Percentiles rank a stretch among this genome's conserved stretches.
phyloP scores from a whole-genome alignment of 2,113 vertebrate species.

The Leptobrachium leishanense region DNA sequence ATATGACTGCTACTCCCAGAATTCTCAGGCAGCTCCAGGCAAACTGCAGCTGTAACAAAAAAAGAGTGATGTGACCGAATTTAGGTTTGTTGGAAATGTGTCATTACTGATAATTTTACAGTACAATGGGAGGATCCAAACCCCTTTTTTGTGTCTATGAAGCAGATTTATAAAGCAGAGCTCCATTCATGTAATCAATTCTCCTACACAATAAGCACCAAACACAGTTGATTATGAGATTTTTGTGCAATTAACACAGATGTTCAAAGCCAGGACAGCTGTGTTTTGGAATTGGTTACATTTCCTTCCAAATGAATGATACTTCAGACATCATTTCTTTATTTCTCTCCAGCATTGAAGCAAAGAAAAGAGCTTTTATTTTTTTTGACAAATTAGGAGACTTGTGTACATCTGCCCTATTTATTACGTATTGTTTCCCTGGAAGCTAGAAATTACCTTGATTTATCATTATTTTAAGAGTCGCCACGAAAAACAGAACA shows the following conservation, averaged over 20 bases:
- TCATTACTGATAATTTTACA: too few relatives aligned
- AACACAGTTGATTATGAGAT: conserved; percentile 3
- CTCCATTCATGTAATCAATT: background rate
- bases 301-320: background rate
- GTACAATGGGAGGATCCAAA: too few relatives aligned
- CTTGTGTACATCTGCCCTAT: conserved; percentile 20
- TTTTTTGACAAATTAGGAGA: conserved; percentile 22
- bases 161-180: background rate
- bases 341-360: background rate
- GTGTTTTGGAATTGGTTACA: background rate
- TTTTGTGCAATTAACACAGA: conserved; percentile 27
- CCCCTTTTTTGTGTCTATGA: too few relatives aligned
- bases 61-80: too few relatives aligned
- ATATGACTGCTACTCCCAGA: too few relatives aligned
- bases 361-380: conserved; percentile 12
- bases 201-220: background rate
- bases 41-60: too few relatives aligned
- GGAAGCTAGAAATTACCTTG: conserved; percentile 14
- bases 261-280: conserved; percentile 29
- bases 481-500: conserved; percentile 1
- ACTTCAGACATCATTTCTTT: background rate
- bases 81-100: too few relatives aligned
- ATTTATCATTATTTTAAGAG: background rate
- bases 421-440: conserved; percentile 6
- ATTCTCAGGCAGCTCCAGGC: too few relatives aligned